Conservation (phyloP, 2,888 invertebrate genomes). For the Pseudococcus jackbeardsleyi region DNA sequence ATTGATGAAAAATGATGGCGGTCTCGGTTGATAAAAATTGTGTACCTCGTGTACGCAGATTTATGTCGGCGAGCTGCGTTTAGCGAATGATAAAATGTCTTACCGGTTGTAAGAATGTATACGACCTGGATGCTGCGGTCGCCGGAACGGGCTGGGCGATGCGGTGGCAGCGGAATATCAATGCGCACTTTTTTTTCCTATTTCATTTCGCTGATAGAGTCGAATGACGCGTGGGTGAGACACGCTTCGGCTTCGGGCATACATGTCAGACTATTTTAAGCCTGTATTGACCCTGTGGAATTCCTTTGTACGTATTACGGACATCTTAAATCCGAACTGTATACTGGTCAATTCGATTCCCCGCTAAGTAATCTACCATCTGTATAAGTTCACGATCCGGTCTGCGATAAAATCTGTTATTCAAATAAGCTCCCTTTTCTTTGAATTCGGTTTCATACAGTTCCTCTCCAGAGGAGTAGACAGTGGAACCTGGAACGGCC, state of each 20-base stretch:
- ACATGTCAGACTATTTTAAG: slow-evolving; percentile 54
- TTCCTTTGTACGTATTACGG: slow-evolving; percentile 52
- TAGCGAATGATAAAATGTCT: slow-evolving; percentile 53
- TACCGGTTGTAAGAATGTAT: slow-evolving; percentile 49
- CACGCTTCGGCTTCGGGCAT: slow-evolving; percentile 51
- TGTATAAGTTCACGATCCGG: slow-evolving; percentile 52
- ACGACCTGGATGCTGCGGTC: slow-evolving; percentile 38
- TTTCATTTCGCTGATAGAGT: slow-evolving; percentile 29
- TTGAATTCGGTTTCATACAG: slow-evolving; percentile 44
- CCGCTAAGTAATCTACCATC: slow-evolving; percentile 55
- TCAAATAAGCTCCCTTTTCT: slow-evolving; percentile 48
- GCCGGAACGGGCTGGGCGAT: neutral
- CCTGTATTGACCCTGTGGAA: slow-evolving; percentile 54
- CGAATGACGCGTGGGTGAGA: slow-evolving; percentile 51
- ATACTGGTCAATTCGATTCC: slow-evolving; percentile 52
- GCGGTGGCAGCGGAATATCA: slow-evolving; percentile 36
- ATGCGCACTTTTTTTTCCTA: slow-evolving; percentile 19
- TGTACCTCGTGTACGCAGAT: slow-evolving; percentile 8
- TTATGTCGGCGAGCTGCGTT: slow-evolving; percentile 35
- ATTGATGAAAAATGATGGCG: slow-evolving; percentile 28
- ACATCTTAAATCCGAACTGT: slow-evolving; percentile 54
- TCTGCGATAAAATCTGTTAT: slow-evolving; percentile 54
- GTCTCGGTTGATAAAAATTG: neutral
- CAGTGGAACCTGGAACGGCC: neutral
- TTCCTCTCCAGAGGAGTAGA: no score